Percentiles rank a stretch among this genome's conserved stretches.
Conservation (phyloP, 2,113 vertebrate species). For the Trogon melanurus region DNA sequence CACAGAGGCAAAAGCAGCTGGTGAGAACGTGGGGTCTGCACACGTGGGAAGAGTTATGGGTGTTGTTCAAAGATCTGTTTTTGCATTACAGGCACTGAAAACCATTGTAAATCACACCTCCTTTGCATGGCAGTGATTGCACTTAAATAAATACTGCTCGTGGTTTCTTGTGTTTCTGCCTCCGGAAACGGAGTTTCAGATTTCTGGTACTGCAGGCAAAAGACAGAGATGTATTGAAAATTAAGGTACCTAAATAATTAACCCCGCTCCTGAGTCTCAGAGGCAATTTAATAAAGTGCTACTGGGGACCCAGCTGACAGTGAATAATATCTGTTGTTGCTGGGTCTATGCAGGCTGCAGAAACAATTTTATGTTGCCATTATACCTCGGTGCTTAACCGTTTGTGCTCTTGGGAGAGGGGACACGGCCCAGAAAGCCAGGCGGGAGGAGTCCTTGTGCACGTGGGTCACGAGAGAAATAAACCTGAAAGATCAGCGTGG, state of each 20-base stretch:
- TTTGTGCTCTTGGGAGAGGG: background rate
- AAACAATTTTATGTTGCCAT: background rate
- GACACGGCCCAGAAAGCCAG: background rate
- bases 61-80: constrained; percentile 26
- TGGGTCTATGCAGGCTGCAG: background rate
- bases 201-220: constrained; percentile 2
- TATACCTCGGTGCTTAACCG: background rate
- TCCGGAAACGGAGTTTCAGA: background rate
- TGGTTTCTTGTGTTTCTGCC: background rate
- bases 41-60: background rate
- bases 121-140: background rate
- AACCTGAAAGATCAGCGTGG: background rate
- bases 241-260: constrained; percentile 71
- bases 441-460: background rate
- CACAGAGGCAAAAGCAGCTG: constrained; percentile 27
- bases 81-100: background rate
- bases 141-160: background rate
- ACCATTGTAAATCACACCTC: background rate
- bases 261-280: constrained; percentile 19
- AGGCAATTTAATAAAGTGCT: constrained; percentile 45
- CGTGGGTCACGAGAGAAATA: background rate
- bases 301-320: background rate
- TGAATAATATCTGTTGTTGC: background rate
- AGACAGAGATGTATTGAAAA: constrained; percentile 9
- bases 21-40: background rate